Percentiles rank a stretch among this genome's conserved stretches.
Conservation (phyloP, 2,888 invertebrate genomes). For the Dynastes maya region DNA sequence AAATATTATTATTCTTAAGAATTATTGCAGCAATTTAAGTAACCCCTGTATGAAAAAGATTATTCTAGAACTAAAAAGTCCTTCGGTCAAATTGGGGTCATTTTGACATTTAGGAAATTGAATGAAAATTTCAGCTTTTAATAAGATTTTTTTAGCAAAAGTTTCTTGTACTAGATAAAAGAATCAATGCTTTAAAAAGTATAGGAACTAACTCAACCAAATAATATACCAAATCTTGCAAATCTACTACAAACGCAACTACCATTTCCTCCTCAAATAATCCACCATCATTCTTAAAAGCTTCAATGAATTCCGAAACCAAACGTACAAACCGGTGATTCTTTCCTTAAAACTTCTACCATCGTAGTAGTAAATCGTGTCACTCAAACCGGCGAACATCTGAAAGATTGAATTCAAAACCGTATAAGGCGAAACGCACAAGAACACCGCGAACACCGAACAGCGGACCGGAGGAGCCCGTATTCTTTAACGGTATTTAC, state of each 20-base stretch:
- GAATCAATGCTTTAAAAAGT: too few species aligned
- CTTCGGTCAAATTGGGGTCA: too few species aligned
- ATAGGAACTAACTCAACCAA: too few species aligned
- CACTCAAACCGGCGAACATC: slow-evolving; percentile 5
- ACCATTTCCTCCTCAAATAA: slow-evolving; percentile 11
- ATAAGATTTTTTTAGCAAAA: too few species aligned
- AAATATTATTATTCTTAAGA: background rate
- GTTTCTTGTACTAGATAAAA: too few species aligned
- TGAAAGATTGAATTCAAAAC: slow-evolving; percentile 20
- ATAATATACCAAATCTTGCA: background rate
- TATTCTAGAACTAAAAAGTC: too few species aligned
- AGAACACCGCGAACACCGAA: slow-evolving; percentile 14
- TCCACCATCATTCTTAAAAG: slow-evolving; percentile 13
- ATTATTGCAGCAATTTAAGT: too few species aligned
- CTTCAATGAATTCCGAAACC: slow-evolving; percentile 19
- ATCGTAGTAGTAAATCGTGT: slow-evolving; percentile 12
- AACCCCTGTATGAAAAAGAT: too few species aligned
- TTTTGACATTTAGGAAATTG: too few species aligned
- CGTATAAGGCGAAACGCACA: slow-evolving; percentile 12
- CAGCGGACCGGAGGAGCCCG: slow-evolving; percentile 23
- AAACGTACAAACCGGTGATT: background rate
- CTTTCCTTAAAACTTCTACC: background rate
- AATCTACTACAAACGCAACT: background rate
- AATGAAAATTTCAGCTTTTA: too few species aligned
- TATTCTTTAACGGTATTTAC: slow-evolving; percentile 33